Percentiles rank a stretch among this genome's conserved stretches.
These are phyloP conservation scores for Heptranchias perlo DNA, from an alignment of 2,113 vertebrate genomes.

Conservation along the genomic window DNA sequence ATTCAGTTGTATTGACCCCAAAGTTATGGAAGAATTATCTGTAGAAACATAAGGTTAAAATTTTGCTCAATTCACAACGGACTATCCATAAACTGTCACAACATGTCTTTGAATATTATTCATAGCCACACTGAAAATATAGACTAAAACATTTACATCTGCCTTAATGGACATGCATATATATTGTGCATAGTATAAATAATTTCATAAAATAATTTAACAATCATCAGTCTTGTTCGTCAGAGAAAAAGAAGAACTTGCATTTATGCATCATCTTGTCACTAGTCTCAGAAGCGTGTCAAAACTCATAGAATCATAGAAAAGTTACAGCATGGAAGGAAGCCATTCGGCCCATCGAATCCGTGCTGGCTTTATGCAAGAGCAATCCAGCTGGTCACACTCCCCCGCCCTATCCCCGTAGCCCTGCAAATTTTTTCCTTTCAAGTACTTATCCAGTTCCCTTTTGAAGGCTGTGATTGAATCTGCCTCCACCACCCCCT, in stretches of 20 bases:
- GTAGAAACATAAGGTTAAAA: background rate
- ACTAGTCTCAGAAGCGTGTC: background rate
- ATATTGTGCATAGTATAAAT: background rate
- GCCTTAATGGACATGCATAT: background rate
- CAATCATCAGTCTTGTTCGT: background rate
- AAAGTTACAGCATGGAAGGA: too few relatives aligned
- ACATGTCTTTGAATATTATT: background rate
- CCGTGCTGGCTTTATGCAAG: too few relatives aligned
- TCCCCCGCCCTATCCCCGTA: too few relatives aligned
- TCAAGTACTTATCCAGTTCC: too few relatives aligned
- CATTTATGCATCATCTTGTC: background rate
- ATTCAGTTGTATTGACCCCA: background rate
- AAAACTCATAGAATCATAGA: too few relatives aligned
- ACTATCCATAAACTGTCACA: background rate
- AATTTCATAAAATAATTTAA: background rate
- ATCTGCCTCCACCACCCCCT: too few relatives aligned
- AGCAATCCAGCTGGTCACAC: too few relatives aligned
- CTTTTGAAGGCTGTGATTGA: too few relatives aligned
- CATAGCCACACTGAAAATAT: background rate
- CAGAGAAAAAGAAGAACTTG: too few relatives aligned
- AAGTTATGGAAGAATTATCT: background rate
- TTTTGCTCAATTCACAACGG: background rate
- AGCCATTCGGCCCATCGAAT: too few relatives aligned
- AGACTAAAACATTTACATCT: background rate
- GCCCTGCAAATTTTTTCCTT: too few relatives aligned